phyloP scores from a whole-genome alignment of 2,888 invertebrate species.

The Oscheius sp. region DNA sequence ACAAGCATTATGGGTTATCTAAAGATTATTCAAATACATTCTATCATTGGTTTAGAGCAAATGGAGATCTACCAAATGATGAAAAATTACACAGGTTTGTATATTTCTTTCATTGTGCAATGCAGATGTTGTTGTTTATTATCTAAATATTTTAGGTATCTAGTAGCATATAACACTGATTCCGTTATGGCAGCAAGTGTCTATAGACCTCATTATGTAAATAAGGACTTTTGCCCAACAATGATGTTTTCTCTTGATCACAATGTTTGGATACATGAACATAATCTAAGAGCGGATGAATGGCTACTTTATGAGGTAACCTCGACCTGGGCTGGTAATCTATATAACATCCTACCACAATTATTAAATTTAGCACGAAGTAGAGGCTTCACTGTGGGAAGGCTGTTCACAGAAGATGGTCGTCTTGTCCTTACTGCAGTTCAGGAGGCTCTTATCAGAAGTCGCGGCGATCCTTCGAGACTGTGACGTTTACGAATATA shows the following conservation, averaged over 20 bases:
- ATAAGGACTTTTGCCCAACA: constrained; percentile 57
- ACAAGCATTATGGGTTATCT: constrained; percentile 41
- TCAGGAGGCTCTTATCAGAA: constrained; percentile 62
- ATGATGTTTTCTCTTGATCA: constrained; percentile 67
- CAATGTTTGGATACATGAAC: constrained; percentile 59
- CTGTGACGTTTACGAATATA: no score
- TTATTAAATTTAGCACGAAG: no score
- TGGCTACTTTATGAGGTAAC: constrained; percentile 65
- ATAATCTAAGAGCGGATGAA: constrained; percentile 58
- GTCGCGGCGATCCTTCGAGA: constrained; percentile 31
- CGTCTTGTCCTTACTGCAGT: constrained; percentile 55
- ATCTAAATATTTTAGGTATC: constrained; percentile 37
- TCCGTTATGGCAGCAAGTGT: constrained; percentile 47
- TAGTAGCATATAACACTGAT: constrained; percentile 51
- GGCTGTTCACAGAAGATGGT: constrained; percentile 63
- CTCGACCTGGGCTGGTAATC: constrained; percentile 56
- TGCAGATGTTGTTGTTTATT: neutral
- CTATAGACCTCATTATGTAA: constrained; percentile 53
- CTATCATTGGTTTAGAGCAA: constrained; percentile 45
- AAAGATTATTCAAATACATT: constrained; percentile 33
- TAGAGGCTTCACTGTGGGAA: constrained; percentile 57
- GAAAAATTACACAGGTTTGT: constrained; percentile 43
- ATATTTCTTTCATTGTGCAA: neutral
- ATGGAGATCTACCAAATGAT: constrained; percentile 40
- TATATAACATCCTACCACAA: no score